These are phyloP conservation scores for Tetrapedia diversipes DNA, from an alignment of 2,888 invertebrate species.

Conservation along the genomic window DNA sequence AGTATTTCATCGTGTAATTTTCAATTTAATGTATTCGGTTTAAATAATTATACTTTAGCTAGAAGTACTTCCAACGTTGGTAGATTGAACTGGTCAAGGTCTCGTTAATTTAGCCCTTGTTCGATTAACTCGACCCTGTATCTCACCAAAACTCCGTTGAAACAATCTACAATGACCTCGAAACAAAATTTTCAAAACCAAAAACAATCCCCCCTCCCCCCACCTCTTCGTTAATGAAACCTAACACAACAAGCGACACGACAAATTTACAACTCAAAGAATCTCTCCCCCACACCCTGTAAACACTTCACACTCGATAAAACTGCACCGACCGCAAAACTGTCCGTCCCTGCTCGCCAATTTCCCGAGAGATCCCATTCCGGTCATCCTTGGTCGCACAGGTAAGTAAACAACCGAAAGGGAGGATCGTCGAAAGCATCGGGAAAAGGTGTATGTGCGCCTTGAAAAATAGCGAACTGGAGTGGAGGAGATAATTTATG, in stretches of 20 bases:
- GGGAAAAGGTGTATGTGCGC: neutral
- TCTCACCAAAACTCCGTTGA: too few relatives aligned
- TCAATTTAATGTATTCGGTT: too few relatives aligned
- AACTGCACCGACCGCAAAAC: neutral
- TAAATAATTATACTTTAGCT: too few relatives aligned
- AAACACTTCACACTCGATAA: neutral
- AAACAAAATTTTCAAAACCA: neutral
- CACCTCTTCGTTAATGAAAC: too few relatives aligned
- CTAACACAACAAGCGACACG: neutral
- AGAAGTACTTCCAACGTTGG: too few relatives aligned
- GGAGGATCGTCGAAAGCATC: neutral
- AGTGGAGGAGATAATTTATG: slow-evolving; percentile 53
- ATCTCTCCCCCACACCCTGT: neutral
- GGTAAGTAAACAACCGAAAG: slow-evolving; percentile 18
- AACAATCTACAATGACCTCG: neutral
- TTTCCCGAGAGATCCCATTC: neutral
- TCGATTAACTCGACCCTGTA: too few relatives aligned
- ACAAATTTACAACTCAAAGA: neutral
- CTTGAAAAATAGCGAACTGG: slow-evolving; percentile 34
- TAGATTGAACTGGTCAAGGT: too few relatives aligned
- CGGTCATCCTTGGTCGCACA: slow-evolving; percentile 2
- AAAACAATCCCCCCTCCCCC: too few relatives aligned
- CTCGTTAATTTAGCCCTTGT: too few relatives aligned
- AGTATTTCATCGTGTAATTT: too few relatives aligned
- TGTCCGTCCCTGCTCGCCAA: neutral